Evolutionary conservation across 1,140 invertebrate genomes (phyloP), one percentile per base, ranked within the genome.

Genomic region (Acromyrmex echinatior): DNA sequence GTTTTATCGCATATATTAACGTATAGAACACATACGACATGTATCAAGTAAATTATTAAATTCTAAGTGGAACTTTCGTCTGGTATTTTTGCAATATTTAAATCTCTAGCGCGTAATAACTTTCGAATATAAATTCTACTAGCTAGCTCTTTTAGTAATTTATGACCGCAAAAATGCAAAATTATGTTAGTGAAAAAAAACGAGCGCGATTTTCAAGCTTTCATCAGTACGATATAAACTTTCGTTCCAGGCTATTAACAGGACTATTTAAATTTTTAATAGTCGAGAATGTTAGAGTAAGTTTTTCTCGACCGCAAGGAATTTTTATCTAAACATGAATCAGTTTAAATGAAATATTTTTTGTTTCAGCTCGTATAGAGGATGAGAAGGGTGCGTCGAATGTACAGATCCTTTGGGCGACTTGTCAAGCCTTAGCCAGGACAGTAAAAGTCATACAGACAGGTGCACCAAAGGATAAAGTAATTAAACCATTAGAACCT

Each of bases 391-490:
- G 97, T 85, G 97, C 97, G 0, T 97, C 97, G 80, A 97, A 98
- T 88, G 97, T 98, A 5, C 98, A 99, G 94, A 96, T 98, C 51
- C 96, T 99, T 87, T 99, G 99, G 99, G 97, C 98, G 79, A 98
- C 99, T 12, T 99, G 98, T 93, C 98, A 99, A 92, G 97, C 98
- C 21, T 95, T 99, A 49, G 96, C 97, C 90, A 96, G 97, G 65
- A 97, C 97, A 6, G 96, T 99, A n/a, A 97, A 97, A 90, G 94
- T 95, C 49, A 96, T 96, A 70, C 96, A 96, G 80, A 95, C 96
- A 12, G 96, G 96, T 70, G 78, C 94, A 93, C 93, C 96, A 91
- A 94, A 96, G 93, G 92, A 96, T 81, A 90, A 96, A 51, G 93
- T 10, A 2, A 76, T 98, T 78, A 97, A 96, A 87, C 98, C 98